phyloP scores from a whole-genome alignment of 92 coral and sea anemone species.

The Zoanthus sociatus region DNA sequence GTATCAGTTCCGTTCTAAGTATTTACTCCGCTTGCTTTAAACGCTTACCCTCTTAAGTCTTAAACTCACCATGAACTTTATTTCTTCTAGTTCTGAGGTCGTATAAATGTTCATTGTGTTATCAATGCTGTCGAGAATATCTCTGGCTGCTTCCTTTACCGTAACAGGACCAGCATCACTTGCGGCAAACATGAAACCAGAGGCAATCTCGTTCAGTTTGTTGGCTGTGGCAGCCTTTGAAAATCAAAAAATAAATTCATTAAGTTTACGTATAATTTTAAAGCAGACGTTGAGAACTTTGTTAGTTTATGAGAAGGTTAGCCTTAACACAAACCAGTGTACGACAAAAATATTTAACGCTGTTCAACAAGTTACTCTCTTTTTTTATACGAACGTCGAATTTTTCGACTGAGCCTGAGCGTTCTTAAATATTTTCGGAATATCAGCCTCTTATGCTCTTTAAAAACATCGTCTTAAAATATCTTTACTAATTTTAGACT shows the following conservation, averaged over 20 bases:
- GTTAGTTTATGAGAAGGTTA: too few relatives aligned
- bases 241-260: not conserved
- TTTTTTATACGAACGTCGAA: too few relatives aligned
- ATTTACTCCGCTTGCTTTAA: too few relatives aligned
- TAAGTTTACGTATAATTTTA: not conserved
- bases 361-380: too few relatives aligned
- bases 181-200: not conserved
- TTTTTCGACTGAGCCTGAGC: too few relatives aligned
- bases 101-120: not conserved
- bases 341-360: not conserved
- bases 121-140: slow-evolving; percentile 30
- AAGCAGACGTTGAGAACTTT: not conserved
- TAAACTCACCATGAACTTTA: not conserved
- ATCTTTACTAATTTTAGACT: too few relatives aligned
- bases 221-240: slow-evolving; percentile 21
- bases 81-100: slow-evolving; percentile 1
- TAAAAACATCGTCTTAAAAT: too few relatives aligned
- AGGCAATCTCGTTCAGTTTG: slow-evolving; percentile 25
- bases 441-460: too few relatives aligned
- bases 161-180: slow-evolving; percentile 33
- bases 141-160: slow-evolving; percentile 31
- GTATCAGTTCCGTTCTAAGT: too few relatives aligned
- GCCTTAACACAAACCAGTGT: too few relatives aligned
- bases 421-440: too few relatives aligned
- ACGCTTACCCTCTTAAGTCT: too few relatives aligned